Conservation (phyloP, 2,113 vertebrate genomes). For the Benthochromis sp. region DNA sequence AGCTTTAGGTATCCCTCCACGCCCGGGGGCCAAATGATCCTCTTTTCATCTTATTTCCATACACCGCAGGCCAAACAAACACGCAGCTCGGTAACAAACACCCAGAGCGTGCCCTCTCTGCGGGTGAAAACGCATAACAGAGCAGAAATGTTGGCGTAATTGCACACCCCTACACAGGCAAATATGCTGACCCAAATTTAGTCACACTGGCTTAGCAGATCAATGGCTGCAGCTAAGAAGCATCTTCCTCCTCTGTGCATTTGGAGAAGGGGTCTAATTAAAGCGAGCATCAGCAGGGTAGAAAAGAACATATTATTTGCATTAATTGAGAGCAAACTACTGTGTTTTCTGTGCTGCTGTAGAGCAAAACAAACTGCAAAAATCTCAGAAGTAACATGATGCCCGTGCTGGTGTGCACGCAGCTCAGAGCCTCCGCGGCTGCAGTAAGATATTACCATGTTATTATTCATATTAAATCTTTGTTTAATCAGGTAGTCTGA, state of each 20-base stretch:
- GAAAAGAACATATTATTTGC: neutral
- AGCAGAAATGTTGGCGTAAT: slow-evolving; percentile 1
- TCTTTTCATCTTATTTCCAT: slow-evolving; percentile 8
- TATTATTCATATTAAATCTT: neutral
- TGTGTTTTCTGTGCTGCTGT: neutral
- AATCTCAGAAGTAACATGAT: neutral
- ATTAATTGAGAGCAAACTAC: neutral
- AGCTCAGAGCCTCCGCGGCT: neutral
- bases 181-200: slow-evolving; percentile 51
- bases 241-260: neutral
- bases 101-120: neutral
- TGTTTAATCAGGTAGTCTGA: neutral
- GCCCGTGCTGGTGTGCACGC: neutral
- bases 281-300: neutral
- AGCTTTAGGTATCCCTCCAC: slow-evolving; percentile 7
- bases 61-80: neutral
- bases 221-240: slow-evolving; percentile 20
- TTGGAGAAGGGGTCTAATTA: slow-evolving; percentile 26
- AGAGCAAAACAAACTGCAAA: neutral
- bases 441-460: neutral
- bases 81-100: neutral
- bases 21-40: neutral
- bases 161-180: neutral
- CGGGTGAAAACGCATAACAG: neutral
- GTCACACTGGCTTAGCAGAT: slow-evolving; percentile 29